Evolutionary conservation across 2,888 invertebrate genomes (phyloP).

Genomic region (Conomelus anceps): DNA sequence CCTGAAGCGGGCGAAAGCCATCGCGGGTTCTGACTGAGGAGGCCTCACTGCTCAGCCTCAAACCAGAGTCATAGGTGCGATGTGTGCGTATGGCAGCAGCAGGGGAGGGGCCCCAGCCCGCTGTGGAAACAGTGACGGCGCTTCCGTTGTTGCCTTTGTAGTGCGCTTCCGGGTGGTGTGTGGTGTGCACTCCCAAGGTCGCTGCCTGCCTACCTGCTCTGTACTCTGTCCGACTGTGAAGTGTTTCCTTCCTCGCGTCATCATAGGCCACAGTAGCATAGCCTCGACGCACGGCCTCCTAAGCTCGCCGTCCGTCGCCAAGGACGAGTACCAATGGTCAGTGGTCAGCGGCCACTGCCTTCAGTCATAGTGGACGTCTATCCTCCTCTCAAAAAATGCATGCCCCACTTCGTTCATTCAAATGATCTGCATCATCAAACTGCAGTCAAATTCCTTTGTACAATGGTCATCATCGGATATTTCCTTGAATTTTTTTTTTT

Average conservation of each 20-base stretch:
- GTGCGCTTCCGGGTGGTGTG: background rate
- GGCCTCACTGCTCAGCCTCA: too few relatives aligned
- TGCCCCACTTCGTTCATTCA: background rate
- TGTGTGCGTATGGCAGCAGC: too few relatives aligned
- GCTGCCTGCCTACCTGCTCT: background rate
- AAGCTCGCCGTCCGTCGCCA: too few relatives aligned
- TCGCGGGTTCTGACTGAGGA: background rate
- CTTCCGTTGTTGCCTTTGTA: background rate
- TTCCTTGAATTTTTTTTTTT: too few relatives aligned
- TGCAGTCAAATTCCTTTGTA: background rate
- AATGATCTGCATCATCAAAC: background rate
- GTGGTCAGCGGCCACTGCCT: background rate
- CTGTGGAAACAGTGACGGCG: background rate
- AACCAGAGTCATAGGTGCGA: too few relatives aligned
- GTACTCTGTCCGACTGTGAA: background rate
- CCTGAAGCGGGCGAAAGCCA: background rate
- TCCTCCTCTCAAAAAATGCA: background rate
- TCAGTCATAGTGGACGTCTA: background rate
- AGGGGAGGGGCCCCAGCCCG: background rate
- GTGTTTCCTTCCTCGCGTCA: background rate
- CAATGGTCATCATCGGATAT: too few relatives aligned
- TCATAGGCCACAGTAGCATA: background rate
- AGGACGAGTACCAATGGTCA: background rate
- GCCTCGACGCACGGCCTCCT: background rate
- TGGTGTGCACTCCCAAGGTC: background rate